Base-by-base conservation (phyloP, 2,113 vertebrate species). In the Crypturellus undulatus region DNA sequence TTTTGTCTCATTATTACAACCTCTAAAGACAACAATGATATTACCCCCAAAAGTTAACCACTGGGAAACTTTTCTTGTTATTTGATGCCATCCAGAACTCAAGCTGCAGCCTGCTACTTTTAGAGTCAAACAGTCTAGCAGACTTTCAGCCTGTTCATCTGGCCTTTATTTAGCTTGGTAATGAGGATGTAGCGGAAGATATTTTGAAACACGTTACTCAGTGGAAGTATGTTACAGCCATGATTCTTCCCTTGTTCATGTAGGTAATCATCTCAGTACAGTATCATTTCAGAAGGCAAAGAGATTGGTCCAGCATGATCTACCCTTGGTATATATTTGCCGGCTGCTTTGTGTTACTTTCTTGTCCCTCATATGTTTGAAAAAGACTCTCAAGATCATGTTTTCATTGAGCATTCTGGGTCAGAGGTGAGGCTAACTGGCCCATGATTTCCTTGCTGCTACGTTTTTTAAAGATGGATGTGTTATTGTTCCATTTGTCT, bases 191-290 rank as follows among this genome's bases (percentile, higher is more conserved):
- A 52, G 8, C 63, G 18, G 2, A 5, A 34, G 30, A 9, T 36
- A 63, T 19, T 58, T 38, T 42, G 45, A 90, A 75, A 81, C 82
- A 9, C 71, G 3, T 79, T 67, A 14, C 4, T 30, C 36, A 43
- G 54, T 58, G 30, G 28, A 56, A 36, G 6, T 75, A 16, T 63
- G 32, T 79, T 76, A 16, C 12, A 36, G 3, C 19, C 17, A 1
- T 18, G 43, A 12, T 10, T 79, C 32, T 79, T 84, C 26, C 9
- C 15, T 69, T 11, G 36, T 79, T 68, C 20, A n/a, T 14, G 9
- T 34, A 54, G 17, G 5, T 47, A 20, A 1, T 84, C 0, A 11
- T 78, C 64, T 94, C 0, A 0, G 38, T 10, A 51, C 12, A 19
- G 24, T 78, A 56, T 94, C 0, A 0, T n/a, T 8, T 51, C 13